phyloP scores from a whole-genome alignment of 2,113 vertebrate species.

The Suricata suricatta region DNA sequence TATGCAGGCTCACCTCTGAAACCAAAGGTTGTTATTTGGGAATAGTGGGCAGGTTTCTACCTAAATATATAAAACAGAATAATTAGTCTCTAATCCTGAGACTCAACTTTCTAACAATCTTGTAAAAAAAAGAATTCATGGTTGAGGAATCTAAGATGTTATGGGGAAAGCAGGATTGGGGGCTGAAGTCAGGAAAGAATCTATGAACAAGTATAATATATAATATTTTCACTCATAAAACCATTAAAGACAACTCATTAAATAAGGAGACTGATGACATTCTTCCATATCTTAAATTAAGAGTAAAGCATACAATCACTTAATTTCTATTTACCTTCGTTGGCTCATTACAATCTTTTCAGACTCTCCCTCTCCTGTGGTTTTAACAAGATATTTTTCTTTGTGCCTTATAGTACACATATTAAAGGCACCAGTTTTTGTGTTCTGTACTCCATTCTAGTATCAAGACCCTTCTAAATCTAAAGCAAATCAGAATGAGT shows the following conservation, averaged over 20 bases:
- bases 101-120: not conserved
- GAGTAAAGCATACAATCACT: not conserved
- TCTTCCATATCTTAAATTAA: slow-evolving; percentile 27
- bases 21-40: slow-evolving; percentile 7
- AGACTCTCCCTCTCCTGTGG: not conserved
- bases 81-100: not conserved
- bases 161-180: not conserved
- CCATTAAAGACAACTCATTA: slow-evolving; percentile 15
- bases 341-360: not conserved
- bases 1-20: not conserved
- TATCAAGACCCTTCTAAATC: not conserved
- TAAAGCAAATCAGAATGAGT: slow-evolving; percentile 9
- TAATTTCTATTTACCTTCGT: slow-evolving; percentile 14
- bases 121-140: slow-evolving; percentile 22
- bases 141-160: slow-evolving; percentile 11
- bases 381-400: not conserved
- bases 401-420: not conserved
- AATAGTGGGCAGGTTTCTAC: not conserved
- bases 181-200: not conserved
- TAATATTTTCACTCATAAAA: slow-evolving; percentile 6
- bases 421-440: not conserved
- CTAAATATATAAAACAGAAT: slow-evolving; percentile 43
- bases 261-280: not conserved
- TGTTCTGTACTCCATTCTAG: not conserved
- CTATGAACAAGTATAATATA: not conserved